Evolutionary conservation across 2,113 vertebrate species (phyloP), one percentile per base, ranked within the genome.

Genomic region (Agapornis roseicollis): DNA sequence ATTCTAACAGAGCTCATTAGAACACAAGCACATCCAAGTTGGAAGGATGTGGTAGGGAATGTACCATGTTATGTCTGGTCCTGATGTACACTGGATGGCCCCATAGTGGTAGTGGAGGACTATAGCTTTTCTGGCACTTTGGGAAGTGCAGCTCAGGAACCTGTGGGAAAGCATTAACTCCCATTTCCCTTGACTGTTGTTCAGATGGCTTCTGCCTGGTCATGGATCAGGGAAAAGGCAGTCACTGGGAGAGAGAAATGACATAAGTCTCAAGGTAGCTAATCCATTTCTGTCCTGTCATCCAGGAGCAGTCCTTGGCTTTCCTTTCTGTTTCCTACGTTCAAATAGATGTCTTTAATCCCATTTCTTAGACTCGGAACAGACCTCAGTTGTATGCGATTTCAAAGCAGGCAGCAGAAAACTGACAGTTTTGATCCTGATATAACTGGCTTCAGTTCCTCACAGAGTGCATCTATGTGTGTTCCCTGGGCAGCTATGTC

Each of bases 401-500:
- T 74, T 76, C 80, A 47, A 50, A 77, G 80, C 49, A 55, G 56
- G 18, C 79, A 85, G 89, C 50, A 80, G 68, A 44, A 81, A 65
- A 61, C 25, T 33, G 58, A 12, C 55, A 68, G 64, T 91, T 94
- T 68, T 91, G 47, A 88, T 88, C 50, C 72, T 37, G 29, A 53
- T 80, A 53, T 76, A 74, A 35, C 16, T 27, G 13, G 5, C 50
- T 91, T 70, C 85, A 80, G 85, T 23, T 70, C 53, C 50, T 93
- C 81, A 41, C 58, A 70, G 87, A 17, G 18, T 56, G 80, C 2
- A 4, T 33, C 58, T 46, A 31, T 70, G 70, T 89, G 74, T 69
- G 39, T 73, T 93, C 92, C 76, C 76, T 79, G 76, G 68, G 68
- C 60, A 90, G 50, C 55, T 91, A 5, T 46, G 52, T 77, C 91